Conservation (phyloP, 64 coral and sea anemone genomes). For the Pocillopora verrucosa region DNA sequence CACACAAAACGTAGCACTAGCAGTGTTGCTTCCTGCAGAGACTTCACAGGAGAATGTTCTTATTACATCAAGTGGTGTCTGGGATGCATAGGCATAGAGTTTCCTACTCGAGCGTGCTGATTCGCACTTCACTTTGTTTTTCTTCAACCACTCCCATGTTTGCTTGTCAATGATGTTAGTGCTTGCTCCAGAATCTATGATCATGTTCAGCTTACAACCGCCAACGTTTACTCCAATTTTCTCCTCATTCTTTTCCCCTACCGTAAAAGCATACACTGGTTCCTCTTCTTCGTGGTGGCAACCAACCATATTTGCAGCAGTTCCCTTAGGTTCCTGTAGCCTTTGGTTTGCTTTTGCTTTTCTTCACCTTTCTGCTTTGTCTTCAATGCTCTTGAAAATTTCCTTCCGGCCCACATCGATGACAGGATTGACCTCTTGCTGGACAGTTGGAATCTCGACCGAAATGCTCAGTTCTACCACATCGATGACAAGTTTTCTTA, state of each 20-base stretch:
- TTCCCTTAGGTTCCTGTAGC: not conserved
- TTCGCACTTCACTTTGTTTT: slow-evolving; percentile 2
- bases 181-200: not conserved
- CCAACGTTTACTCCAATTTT: slow-evolving; percentile 7
- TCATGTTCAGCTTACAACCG: slow-evolving; percentile 4
- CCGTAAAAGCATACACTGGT: not conserved
- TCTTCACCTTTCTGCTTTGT: slow-evolving; percentile 8
- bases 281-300: not conserved
- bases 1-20: not conserved
- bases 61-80: not conserved
- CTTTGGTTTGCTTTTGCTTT: not conserved
- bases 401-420: not conserved
- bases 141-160: not conserved
- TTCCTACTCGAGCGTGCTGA: not conserved
- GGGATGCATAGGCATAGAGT: not conserved
- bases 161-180: not conserved
- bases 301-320: not conserved
- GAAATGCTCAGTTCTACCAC: slow-evolving; percentile 15
- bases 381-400: slow-evolving; percentile 4
- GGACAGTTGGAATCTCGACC: slow-evolving; percentile 7
- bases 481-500: not conserved
- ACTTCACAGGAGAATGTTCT: slow-evolving; percentile 5
- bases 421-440: slow-evolving; percentile 28
- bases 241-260: not conserved
- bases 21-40: not conserved